Evolutionary conservation across 2,797 vertebrate species (phyloP), one percentile per base, ranked within the genome.

Genomic region (Dryobates pubescens): DNA sequence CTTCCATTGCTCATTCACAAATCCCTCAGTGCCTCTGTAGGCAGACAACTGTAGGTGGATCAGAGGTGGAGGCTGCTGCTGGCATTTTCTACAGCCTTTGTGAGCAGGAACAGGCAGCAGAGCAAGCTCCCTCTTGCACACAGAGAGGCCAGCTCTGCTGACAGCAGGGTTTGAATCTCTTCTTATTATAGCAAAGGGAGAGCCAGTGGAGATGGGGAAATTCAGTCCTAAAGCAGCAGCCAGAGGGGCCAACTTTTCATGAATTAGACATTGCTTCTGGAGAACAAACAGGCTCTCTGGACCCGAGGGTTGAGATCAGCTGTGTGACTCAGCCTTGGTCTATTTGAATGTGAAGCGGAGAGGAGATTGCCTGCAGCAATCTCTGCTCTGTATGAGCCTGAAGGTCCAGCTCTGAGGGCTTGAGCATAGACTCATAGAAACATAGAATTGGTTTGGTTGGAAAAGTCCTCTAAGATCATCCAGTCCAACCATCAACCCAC

Each of bases 1-100:
- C 90, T 73, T 69, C 70, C 82, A 17, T 34, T 76, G 77, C 92
- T 96, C 92, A 80, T 74, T 94, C 94, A 85, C 88, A 77, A 90
- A 93, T 47, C 83, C 75, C 80, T 80, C 3, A 2, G 64, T 93
- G 84, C 72, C 51, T 82, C 84, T 2, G 53, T 34, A 32, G 86
- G 87, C 84, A 80, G 80, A 47, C 29, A 62, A 3, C 36, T 2
- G 17, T 36, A 47, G 89, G 81, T 80, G 92, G 62, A 59, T 77
- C 76, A 27, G 79, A 74, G 82, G 79, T 41, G 11, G 85, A 86
- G 63, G 57, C 58, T 88, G 82, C 86, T 69, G 70, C 53, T 57
- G 6, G 82, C 3, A 0, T 68, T 81, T 84, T 36, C 56, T 82
- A 0, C 75, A 27, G 78, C 70, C 53, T 84, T 49, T 38, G 47